phyloP scores from a whole-genome alignment of 1,140 invertebrate genomes.

The Mya arenaria region DNA sequence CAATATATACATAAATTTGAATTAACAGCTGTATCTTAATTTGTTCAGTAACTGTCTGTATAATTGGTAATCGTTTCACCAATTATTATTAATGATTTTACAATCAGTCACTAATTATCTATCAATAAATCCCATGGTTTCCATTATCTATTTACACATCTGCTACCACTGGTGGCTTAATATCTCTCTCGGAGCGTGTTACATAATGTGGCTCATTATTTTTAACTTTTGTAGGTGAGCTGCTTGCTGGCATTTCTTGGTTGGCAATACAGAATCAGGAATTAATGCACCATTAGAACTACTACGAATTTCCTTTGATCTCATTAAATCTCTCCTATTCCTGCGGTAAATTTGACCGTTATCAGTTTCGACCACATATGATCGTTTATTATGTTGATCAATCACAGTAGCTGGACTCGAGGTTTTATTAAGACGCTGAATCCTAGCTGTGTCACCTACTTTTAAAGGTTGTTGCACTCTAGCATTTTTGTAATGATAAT shows the following conservation, averaged over 20 bases:
- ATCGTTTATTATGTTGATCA: background rate
- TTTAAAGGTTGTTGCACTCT: background rate
- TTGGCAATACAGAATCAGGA: background rate
- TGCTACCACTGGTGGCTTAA: background rate
- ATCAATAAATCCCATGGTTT: no score
- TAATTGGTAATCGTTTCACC: no score
- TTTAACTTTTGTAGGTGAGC: background rate
- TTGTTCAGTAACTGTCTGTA: no score
- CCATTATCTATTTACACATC: background rate
- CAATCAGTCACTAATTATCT: no score
- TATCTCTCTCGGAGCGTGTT: background rate
- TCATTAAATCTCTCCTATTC: background rate
- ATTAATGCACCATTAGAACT: background rate
- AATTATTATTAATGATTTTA: no score
- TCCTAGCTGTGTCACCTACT: background rate
- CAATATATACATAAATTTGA: no score
- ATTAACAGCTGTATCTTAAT: no score
- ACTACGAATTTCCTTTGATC: background rate
- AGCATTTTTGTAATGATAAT: background rate
- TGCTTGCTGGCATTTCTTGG: background rate
- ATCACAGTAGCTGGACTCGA: background rate
- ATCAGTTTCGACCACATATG: background rate
- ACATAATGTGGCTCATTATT: background rate
- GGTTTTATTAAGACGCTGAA: background rate
- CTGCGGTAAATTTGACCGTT: conserved; percentile 6